These are phyloP conservation scores for Dynastes hyllus DNA, from an alignment of 2,888 invertebrate species.

Conservation along the genomic window DNA sequence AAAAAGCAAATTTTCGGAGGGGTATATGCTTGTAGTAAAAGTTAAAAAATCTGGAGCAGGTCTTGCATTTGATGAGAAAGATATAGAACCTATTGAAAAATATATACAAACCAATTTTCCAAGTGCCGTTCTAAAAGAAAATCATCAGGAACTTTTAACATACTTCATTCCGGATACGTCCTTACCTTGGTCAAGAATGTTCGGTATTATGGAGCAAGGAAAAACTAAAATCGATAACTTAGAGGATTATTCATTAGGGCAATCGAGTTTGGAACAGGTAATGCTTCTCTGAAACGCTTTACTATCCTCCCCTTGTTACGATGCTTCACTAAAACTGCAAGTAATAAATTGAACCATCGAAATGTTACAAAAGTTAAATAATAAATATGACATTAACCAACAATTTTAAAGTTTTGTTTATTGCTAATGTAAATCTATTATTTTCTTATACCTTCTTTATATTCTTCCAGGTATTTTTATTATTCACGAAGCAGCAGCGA, in stretches of 20 bases:
- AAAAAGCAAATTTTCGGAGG: constrained; percentile 86
- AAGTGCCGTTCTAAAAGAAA: constrained; percentile 74
- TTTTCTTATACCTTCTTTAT: background rate
- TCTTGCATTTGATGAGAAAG: constrained; percentile 49
- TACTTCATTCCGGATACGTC: constrained; percentile 78
- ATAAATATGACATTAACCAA: too few relatives aligned
- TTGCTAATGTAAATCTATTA: too few relatives aligned
- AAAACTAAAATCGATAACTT: constrained; percentile 71
- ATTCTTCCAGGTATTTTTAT: constrained; percentile 38
- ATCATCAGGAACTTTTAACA: constrained; percentile 82
- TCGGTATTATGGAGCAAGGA: constrained; percentile 81
- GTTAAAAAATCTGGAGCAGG: constrained; percentile 62
- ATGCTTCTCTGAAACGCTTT: background rate
- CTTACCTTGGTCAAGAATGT: constrained; percentile 83
- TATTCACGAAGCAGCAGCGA: constrained; percentile 36
- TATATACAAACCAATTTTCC: constrained; percentile 65
- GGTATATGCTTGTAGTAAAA: constrained; percentile 70
- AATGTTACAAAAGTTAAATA: too few relatives aligned
- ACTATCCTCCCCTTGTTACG: background rate
- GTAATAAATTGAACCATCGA: background rate
- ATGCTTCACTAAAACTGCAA: background rate
- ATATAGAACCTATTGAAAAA: constrained; percentile 55
- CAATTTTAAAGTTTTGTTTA: too few relatives aligned
- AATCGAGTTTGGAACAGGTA: constrained; percentile 86
- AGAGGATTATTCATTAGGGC: constrained; percentile 88